Percentiles rank a stretch among this genome's conserved stretches.
Evolutionary conservation across 2,113 vertebrate species (phyloP).

Genomic region (Vicugna pacos): DNA sequence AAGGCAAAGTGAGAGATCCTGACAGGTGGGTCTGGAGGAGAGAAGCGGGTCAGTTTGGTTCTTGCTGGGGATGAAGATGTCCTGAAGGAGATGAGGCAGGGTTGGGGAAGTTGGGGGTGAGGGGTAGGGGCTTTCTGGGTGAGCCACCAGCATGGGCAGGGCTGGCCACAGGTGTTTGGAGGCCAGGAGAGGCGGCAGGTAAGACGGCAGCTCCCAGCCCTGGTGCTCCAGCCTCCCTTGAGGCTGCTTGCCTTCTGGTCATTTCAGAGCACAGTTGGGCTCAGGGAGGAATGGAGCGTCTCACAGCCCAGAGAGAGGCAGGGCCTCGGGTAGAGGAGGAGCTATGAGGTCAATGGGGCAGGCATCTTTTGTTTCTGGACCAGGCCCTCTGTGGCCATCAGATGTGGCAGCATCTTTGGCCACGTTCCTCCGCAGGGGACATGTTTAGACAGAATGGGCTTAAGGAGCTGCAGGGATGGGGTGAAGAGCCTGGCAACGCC

Average conservation of each 20-base stretch:
- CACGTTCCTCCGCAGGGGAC: not conserved
- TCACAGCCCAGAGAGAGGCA: fast-evolving
- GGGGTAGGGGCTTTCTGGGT: not conserved
- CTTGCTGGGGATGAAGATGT: fast-evolving
- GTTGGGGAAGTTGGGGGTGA: fast-evolving
- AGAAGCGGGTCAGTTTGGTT: not conserved
- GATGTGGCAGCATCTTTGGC: not conserved
- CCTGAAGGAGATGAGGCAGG: not conserved
- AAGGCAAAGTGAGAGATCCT: not conserved
- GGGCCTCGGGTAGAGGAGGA: not conserved
- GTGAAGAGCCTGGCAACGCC: fast-evolving
- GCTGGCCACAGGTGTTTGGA: not conserved
- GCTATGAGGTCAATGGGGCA: too few relatives aligned
- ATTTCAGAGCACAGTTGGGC: not conserved
- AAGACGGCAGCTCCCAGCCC: not conserved
- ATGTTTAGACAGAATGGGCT: not conserved
- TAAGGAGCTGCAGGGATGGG: not conserved
- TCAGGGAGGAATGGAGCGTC: not conserved
- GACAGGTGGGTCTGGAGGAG: not conserved
- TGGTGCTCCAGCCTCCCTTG: not conserved
- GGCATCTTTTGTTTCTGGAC: not conserved
- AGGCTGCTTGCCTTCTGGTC: too few relatives aligned
- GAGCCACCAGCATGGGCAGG: not conserved
- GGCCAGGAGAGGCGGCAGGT: not conserved
- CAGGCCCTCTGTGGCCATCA: not conserved